These are phyloP conservation scores for Neodon shergylaensis DNA, from an alignment of 2,113 vertebrate species.

Conservation along the genomic window DNA sequence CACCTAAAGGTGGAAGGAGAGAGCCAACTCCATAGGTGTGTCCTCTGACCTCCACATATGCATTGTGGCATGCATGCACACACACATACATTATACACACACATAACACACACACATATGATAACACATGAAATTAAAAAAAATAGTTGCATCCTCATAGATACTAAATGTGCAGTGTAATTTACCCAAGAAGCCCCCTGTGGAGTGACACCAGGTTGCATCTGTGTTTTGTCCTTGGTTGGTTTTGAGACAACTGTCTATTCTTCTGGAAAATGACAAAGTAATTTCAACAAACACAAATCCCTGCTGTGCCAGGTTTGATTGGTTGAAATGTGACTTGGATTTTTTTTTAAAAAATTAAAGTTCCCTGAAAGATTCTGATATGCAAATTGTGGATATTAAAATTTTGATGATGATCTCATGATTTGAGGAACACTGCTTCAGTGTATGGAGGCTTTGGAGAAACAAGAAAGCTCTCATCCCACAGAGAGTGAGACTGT, in stretches of 20 bases:
- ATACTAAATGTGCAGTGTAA: neutral
- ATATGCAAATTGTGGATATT: neutral
- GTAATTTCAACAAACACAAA: neutral
- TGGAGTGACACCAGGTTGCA: neutral
- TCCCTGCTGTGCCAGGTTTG: neutral
- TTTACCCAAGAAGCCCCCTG: neutral
- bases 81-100: neutral
- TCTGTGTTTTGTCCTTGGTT: neutral
- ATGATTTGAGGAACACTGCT: neutral
- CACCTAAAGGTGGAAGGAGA: neutral
- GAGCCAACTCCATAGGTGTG: too few species aligned
- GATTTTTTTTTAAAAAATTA: neutral
- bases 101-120: neutral
- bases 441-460: neutral
- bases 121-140: neutral
- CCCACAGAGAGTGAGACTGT: neutral
- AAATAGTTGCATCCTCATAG: neutral
- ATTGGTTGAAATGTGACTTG: neutral
- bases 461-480: neutral
- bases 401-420: neutral
- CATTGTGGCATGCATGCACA: neutral
- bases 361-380: neutral
- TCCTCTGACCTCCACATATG: too few species aligned
- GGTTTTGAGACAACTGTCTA: neutral
- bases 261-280: conserved; percentile 42